A percentile compares a stretch with the other conserved stretches of the same genome.
Evolutionary conservation across 1,140 invertebrate genomes (phyloP).

Genomic region (Rhagoletis pomonella): DNA sequence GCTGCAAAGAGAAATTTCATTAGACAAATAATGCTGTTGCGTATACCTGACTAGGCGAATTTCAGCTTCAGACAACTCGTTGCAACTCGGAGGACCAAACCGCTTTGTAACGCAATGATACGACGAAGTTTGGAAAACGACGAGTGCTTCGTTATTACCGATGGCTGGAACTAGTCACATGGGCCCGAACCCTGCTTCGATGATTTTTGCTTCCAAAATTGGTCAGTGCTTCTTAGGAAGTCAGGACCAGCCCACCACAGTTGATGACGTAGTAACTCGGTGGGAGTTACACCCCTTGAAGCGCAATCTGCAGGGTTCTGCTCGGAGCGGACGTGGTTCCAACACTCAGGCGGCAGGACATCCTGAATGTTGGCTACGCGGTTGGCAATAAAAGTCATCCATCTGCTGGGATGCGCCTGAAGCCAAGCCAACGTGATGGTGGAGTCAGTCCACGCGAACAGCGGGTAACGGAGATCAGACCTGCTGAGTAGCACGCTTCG

Average conservation of each 20-base stretch:
- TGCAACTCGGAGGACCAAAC: background rate
- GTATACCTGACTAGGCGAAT: background rate
- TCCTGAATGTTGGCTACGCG: background rate
- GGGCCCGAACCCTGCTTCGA: background rate
- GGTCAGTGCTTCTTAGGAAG: background rate
- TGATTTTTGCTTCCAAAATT: background rate
- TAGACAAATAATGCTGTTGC: background rate
- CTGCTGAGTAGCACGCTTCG: background rate
- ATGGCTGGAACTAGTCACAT: background rate
- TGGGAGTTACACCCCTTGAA: background rate
- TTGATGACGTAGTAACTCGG: background rate
- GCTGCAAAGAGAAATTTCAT: constrained; percentile 9
- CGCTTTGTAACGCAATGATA: background rate
- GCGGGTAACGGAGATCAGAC: background rate
- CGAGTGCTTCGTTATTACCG: background rate
- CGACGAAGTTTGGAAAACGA: background rate
- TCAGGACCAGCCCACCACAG: background rate
- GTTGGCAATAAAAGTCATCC: background rate
- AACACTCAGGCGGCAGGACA: background rate
- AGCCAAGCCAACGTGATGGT: background rate
- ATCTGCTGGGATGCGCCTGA: background rate
- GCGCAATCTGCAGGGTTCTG: background rate
- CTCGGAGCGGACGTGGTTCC: background rate
- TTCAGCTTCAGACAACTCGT: background rate
- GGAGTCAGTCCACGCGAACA: background rate